Base-by-base conservation (phyloP, 2,888 invertebrate genomes). In the Achlya flavicornis region DNA sequence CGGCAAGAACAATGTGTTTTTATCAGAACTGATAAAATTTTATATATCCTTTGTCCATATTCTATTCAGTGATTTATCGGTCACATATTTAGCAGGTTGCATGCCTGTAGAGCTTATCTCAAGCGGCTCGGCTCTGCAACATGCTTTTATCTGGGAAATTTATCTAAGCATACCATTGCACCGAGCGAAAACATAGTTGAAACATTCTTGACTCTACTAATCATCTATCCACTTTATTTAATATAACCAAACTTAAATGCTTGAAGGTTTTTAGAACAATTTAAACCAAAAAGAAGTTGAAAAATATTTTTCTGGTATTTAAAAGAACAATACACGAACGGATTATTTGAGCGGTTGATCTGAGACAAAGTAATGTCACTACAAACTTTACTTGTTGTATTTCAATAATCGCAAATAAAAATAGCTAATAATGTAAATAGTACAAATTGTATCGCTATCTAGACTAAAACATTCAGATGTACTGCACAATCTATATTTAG, bases 81-180 rank as follows among this genome's bases (percentile, higher is more conserved):
- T 69, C 75, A 85, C 80, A 82, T 85, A 83, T 81, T 85, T 83
- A 83, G 75, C 77, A 75, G 71, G 77, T 76, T 74, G 78, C 81
- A 83, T 83, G 81, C 84, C 79, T 71, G 75, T 67, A 66, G 64
- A 64, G 79, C 77, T 85, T 87, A 87, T 87, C 86, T 79, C 72
- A 70, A 70, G 66, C 73, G 74, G 68, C 74, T 71, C 77, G 76
- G 75, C 74, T 75, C 70, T 73, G 78, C 78, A 74, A 73, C 74
- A 70, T 66, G 76, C 76, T 76, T 76, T 79, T 87, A 88, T 88
- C 87, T 79, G 68, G 74, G 70, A 83, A 82, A 81, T 84, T 76
- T 84, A 88, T 87, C 86, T 80, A 73, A 78, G 76, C 74, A 76
- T 73, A 78, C 75, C 73, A 75, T 73, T 74, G 72, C 70, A 53